A percentile compares a stretch with the other conserved stretches of the same genome.
These are phyloP conservation scores for Enteromius trimaculatus DNA, from an alignment of 2,797 vertebrate genomes.

Conservation along the genomic window DNA sequence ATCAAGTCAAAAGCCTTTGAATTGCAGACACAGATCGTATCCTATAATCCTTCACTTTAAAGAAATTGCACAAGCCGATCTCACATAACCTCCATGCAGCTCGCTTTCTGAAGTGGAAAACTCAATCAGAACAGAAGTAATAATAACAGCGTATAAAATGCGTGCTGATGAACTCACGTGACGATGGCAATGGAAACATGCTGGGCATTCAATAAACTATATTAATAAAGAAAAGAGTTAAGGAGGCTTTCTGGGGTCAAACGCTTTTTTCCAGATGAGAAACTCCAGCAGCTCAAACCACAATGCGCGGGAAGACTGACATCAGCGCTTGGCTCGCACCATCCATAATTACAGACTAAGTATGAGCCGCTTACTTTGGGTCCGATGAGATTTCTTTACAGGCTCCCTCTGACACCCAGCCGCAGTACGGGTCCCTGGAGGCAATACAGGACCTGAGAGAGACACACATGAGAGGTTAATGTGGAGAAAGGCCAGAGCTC, in stretches of 20 bases:
- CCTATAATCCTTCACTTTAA: constrained; percentile 65
- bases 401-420: constrained; percentile 90
- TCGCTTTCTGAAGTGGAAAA: constrained; percentile 70
- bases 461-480: neutral
- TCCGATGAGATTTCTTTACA: constrained; percentile 85
- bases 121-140: constrained; percentile 66
- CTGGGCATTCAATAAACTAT: constrained; percentile 72
- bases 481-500: neutral
- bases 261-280: constrained; percentile 66
- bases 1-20: constrained; percentile 62
- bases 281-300: constrained; percentile 27
- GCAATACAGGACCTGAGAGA: constrained; percentile 91
- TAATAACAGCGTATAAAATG: constrained; percentile 66
- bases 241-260: constrained; percentile 66
- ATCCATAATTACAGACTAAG: constrained; percentile 8
- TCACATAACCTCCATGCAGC: constrained; percentile 66
- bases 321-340: neutral
- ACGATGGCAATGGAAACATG: constrained; percentile 27
- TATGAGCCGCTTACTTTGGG: constrained; percentile 80
- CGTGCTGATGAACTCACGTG: constrained; percentile 48
- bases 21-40: constrained; percentile 59
- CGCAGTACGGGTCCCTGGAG: constrained; percentile 96
- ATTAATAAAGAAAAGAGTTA: constrained; percentile 74
- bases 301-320: constrained; percentile 31
- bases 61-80: constrained; percentile 65